Evolutionary conservation across 2,113 vertebrate species (phyloP).

Genomic region (Trochalopteron elliotii): DNA sequence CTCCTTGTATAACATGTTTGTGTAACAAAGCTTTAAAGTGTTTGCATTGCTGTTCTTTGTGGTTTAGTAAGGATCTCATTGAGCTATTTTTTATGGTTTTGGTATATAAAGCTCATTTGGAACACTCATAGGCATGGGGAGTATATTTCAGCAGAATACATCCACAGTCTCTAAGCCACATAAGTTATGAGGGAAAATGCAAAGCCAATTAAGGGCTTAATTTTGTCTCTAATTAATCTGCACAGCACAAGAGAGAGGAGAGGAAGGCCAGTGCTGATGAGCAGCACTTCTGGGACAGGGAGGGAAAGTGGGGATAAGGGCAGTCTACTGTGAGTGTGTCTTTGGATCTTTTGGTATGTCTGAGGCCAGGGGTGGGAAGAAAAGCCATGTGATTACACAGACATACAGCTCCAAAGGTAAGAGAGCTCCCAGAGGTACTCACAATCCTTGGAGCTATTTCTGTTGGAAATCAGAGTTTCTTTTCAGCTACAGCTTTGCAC

Average conservation of each 20-base stretch:
- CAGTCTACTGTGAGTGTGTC: background rate
- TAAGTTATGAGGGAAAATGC: background rate
- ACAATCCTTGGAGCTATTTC: background rate
- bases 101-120: background rate
- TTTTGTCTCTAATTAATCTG: background rate
- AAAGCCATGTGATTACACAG: background rate
- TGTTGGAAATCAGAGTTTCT: background rate
- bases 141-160: background rate
- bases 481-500: background rate
- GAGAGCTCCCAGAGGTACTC: background rate
- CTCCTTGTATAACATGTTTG: background rate
- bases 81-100: conserved; percentile 21
- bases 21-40: background rate
- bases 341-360: background rate
- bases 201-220: background rate
- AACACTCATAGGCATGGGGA: background rate
- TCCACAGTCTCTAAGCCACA: background rate
- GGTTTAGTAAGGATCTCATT: background rate
- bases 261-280: background rate
- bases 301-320: background rate
- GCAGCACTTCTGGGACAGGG: background rate
- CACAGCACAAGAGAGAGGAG: background rate
- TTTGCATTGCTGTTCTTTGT: background rate
- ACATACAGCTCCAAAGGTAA: background rate
- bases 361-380: background rate